Percentiles rank a stretch among this genome's conserved stretches.
These are phyloP conservation scores for Engraulis encrasicolus DNA, from an alignment of 2,113 vertebrate genomes.

Conservation along the genomic window DNA sequence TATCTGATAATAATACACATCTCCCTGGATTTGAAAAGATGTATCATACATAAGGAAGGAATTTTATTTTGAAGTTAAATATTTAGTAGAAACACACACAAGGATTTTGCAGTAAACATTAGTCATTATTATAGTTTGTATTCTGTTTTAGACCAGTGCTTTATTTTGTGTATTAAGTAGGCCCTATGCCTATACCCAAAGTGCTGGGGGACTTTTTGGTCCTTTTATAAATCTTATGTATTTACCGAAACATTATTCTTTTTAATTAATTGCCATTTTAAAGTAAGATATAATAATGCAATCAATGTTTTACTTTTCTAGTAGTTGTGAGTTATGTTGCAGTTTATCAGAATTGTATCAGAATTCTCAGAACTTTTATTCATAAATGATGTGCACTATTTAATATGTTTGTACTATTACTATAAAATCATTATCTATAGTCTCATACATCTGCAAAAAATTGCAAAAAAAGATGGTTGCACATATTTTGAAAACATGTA, in stretches of 20 bases:
- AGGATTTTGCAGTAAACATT: neutral
- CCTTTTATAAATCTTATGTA: neutral
- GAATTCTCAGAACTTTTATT: no score
- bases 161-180: neutral
- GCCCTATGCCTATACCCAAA: neutral
- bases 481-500: no score
- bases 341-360: neutral
- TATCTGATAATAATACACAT: neutral
- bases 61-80: neutral
- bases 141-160: neutral
- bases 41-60: neutral
- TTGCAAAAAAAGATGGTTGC: no score
- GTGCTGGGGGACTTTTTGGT: neutral
- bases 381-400: no score
- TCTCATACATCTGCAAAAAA: no score
- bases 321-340: neutral
- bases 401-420: no score
- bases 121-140: neutral
- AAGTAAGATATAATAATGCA: neutral
- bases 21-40: neutral
- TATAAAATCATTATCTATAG: no score
- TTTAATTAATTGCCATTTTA: neutral
- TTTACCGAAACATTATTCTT: neutral
- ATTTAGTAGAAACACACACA: neutral
- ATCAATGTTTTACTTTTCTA: no score